A percentile compares a stretch with the other conserved stretches of the same genome.
Conservation (phyloP, 2,888 invertebrate species). For the Neoscelio sp. region DNA sequence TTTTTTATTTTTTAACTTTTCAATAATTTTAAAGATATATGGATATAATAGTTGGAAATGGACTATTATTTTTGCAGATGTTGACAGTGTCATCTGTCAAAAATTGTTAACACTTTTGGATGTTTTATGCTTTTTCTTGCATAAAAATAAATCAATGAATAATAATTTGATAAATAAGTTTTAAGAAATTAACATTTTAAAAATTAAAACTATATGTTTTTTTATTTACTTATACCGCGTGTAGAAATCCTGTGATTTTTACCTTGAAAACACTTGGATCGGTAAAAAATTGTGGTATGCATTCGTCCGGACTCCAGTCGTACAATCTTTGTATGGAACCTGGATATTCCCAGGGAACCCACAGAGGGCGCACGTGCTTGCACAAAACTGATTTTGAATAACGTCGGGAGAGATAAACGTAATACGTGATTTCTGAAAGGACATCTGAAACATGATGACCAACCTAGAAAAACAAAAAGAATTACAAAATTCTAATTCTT, state of each 20-base stretch:
- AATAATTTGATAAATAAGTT: no score
- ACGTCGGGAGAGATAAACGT: conserved; percentile 96
- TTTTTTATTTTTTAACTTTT: no score
- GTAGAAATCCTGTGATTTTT: conserved; percentile 27
- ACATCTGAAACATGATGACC: conserved; percentile 98
- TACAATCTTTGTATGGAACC: conserved; percentile 95
- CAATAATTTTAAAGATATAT: no score
- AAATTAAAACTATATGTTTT: no score
- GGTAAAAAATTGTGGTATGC: conserved; percentile 98
- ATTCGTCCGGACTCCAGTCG: conserved; percentile 99
- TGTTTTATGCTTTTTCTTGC: no score
- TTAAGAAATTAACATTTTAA: no score
- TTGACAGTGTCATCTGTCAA: no score
- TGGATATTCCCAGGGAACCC: conserved; percentile 97
- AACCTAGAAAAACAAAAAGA: conserved; percentile 83
- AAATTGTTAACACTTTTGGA: no score
- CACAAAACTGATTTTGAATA: conserved; percentile 92
- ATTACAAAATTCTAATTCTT: background rate
- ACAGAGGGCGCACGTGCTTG: conserved; percentile 94
- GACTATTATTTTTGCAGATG: no score
- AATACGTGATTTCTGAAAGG: conserved; percentile 98
- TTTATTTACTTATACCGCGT: no score
- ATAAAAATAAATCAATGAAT: no score
- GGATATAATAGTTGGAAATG: no score
- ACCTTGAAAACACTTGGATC: conserved; percentile 95